Base-by-base conservation (phyloP, 2,797 vertebrate genomes). In the Luscinia megarhynchos region DNA sequence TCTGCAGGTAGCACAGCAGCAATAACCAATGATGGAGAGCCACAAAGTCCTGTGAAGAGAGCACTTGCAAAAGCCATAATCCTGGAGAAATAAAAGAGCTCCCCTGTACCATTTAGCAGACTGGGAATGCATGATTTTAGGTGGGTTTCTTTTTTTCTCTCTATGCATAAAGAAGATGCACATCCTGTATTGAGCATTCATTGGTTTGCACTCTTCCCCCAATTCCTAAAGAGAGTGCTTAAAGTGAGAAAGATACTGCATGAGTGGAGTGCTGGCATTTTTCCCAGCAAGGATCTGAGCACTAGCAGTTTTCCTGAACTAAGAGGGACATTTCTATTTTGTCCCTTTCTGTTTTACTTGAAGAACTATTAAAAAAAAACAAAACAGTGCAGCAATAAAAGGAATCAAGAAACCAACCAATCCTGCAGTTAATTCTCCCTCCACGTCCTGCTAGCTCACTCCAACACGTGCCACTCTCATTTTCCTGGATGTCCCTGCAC, bases 211-310 rank as follows among this genome's bases (percentile, higher is more conserved):
- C 75, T 89, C 59, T 92, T 77, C 40, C 26, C 58, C 32, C 68
- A 82, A 0, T 80, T 96, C 81, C 87, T 91, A 72, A 90, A 91
- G 68, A 92, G 57, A 23, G 16, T 90, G 73, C 55, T 94, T 72
- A 66, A 90, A 89, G 64, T 41, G 58, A 77, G 62, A 89, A 89
- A 93, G 90, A 90, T 78, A 87, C 10, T 50, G 67, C 89, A 43
- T 67, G 87, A 97, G 95, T 84, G 55, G 58, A 84, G 53, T 50
- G 62, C 59, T 96, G 96, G 95, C 94, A 76, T 66, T 86, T 53
- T 94, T 95, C 95, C 94, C 94, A 85, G 95, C 46, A 51, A 77
- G 58, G 36, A 91, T 72, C 83, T 10, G 53, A 93, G 80, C 40
- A 36, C 79, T 70, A 82, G 84, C 87, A 94, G 32, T 76, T 94